These are phyloP conservation scores for Mnemiopsis leidyi DNA, from an alignment of 37 sponge, comb jelly and placozoan genomes.

Conservation along the genomic window DNA sequence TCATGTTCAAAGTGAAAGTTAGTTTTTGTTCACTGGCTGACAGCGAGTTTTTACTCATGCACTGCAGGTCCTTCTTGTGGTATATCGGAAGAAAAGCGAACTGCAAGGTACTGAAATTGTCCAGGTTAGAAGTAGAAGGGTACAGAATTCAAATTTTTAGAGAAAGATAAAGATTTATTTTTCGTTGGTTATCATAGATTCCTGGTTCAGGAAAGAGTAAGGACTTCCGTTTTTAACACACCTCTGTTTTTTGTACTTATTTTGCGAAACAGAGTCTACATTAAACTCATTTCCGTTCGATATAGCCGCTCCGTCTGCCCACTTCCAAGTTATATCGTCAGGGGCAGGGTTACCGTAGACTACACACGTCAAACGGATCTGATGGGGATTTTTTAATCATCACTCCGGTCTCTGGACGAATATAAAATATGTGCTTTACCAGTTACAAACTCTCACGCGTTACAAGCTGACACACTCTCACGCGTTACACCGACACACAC, in stretches of 20 bases:
- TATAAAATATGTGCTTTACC: too few relatives aligned
- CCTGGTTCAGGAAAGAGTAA: too few relatives aligned
- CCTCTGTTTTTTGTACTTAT: constrained; percentile 36
- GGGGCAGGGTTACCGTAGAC: constrained; percentile 50
- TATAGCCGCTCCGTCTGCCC: background rate
- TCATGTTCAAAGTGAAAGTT: background rate
- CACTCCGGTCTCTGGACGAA: too few relatives aligned
- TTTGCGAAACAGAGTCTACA: background rate
- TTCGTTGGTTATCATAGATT: too few relatives aligned
- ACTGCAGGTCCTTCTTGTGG: background rate
- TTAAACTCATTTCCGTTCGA: background rate
- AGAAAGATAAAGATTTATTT: too few relatives aligned
- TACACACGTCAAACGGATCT: constrained; percentile 22
- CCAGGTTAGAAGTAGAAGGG: too few relatives aligned
- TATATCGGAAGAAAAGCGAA: constrained; percentile 24
- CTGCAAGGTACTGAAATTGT: constrained; percentile 23
- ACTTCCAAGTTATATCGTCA: background rate
- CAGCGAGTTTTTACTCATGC: constrained; percentile 33
- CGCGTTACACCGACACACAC: too few relatives aligned
- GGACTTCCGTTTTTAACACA: too few relatives aligned
- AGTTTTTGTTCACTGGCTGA: background rate
- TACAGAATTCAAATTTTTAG: too few relatives aligned
- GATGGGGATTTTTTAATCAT: background rate
- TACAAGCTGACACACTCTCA: too few relatives aligned
- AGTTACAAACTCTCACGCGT: too few relatives aligned